Evolutionary conservation across 2,888 invertebrate genomes (phyloP), one percentile per base, ranked within the genome.

Genomic region (Philonicus albiceps): DNA sequence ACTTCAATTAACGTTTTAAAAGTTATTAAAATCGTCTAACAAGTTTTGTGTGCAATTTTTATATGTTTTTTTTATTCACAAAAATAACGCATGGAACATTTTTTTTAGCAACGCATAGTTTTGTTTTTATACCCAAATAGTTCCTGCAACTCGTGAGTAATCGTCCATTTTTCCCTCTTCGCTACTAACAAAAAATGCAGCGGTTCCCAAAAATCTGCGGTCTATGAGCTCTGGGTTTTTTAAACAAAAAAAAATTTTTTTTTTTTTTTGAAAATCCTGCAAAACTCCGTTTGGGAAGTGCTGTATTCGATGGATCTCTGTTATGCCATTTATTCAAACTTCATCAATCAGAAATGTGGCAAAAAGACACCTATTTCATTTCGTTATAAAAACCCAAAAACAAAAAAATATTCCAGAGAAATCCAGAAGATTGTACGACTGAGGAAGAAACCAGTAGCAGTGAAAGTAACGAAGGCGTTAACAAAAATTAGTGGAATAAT

Each of bases 361-460:
- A n/a, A 64, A 3, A 64, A 64, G 8, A 19, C 22, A 64, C 7
- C 8, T 11, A 64, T 11, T 64, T 64, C 22, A 64, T 64, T 64
- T 19, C 64, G 22, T 22, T 22, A 64, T 64, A 64, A 64, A 64
- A 64, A 27, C 19, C n/a, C n/a, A 74, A 74, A n/a, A n/a, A n/a
- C n/a, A n/a, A n/a, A n/a, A n/a, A n/a, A 74, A 75, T 49, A 40
- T 88, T 88, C 40, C 88, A 88, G 88, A 85, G 53, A 81, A 84
- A 75, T 53, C 86, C 86, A 30, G 88, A 88, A 43, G 88, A 88
- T 85, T 74, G 31, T 27, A 86, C 88, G 19, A 87, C 55, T 37
- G 75, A 75, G 13, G 86, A 76, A 76, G 86, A 86, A 49, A 75
- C 19, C 75, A 85, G 74, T 49, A 85, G 73, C 31, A 22, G 40